Percentiles rank a stretch among this genome's conserved stretches.
phyloP scores from a whole-genome alignment of 2,888 invertebrate species.

The Hemicrepidius hirtus region DNA sequence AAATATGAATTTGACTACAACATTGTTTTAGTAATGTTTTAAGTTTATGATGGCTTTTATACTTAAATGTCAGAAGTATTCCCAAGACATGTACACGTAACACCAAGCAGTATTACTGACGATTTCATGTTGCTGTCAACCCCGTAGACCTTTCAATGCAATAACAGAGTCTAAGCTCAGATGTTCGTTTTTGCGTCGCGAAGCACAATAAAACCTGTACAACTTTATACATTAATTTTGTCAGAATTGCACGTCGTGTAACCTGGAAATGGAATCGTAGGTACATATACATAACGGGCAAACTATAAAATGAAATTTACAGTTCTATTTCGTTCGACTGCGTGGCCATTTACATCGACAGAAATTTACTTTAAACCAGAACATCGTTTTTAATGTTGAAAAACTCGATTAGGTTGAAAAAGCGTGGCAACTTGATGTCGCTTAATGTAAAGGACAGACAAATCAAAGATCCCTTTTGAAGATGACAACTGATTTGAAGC shows the following conservation, averaged over 20 bases:
- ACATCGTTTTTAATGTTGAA: neutral
- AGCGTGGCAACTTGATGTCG: constrained; percentile 9
- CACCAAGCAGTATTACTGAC: neutral
- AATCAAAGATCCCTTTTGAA: constrained; percentile 1
- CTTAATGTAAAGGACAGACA: neutral
- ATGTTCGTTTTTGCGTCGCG: constrained; percentile 5
- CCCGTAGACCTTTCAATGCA: neutral
- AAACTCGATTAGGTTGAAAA: neutral
- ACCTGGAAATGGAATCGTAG: constrained; percentile 16
- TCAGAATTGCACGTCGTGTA: constrained; percentile 16
- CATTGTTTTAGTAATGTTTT: no score
- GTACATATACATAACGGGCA: neutral
- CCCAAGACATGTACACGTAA: neutral
- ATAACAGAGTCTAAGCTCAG: constrained; percentile 10
- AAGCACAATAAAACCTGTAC: constrained; percentile 19
- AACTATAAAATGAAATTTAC: constrained; percentile 5
- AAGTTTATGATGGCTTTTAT: no score
- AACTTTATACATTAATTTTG: constrained; percentile 28
- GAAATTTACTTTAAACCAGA: constrained; percentile 8
- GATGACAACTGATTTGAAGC: constrained; percentile 15
- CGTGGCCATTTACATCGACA: neutral
- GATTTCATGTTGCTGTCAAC: constrained; percentile 5
- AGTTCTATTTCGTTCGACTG: constrained; percentile 5
- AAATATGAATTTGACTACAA: no score
- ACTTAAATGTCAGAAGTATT: no score